Percentiles rank a stretch among this genome's conserved stretches.
phyloP scores from a whole-genome alignment of 2,888 invertebrate species.

The Hedychridium roseum region DNA sequence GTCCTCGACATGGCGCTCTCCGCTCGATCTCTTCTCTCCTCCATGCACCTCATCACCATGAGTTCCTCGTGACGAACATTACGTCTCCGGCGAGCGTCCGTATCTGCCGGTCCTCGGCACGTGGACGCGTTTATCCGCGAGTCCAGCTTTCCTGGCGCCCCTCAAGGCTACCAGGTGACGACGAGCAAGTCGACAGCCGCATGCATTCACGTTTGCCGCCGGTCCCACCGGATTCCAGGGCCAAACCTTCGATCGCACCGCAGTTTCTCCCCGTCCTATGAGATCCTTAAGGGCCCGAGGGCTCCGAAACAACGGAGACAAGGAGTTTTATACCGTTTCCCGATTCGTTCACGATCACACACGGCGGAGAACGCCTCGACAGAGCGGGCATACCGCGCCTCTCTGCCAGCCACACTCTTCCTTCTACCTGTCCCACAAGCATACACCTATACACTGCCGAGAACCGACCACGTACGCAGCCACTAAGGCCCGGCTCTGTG shows the following conservation, averaged over 20 bases:
- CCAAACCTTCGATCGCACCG: neutral
- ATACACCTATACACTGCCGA: conserved; percentile 4
- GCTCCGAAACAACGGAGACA: neutral
- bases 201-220: neutral
- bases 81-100: no score
- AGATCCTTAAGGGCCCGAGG: neutral
- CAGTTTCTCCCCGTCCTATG: neutral
- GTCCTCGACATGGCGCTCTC: conserved; percentile 50
- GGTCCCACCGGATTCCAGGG: neutral
- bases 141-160: conserved; percentile 48
- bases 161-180: conserved; percentile 46
- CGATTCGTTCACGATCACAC: conserved; percentile 19
- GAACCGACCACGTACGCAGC: neutral
- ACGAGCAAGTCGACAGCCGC: neutral
- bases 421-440: conserved; percentile 24
- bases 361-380: conserved; percentile 21
- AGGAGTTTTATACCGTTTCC: conserved; percentile 1
- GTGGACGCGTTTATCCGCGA: conserved; percentile 16
- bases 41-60: no score
- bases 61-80: no score
- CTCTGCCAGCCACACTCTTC: conserved; percentile 16
- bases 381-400: conserved; percentile 38
- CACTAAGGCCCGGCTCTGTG: no score
- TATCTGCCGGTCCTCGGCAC: conserved; percentile 7
- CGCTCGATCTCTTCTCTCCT: neutral